Conservation (phyloP, 1,140 invertebrate species). For the Oscheius sp. region DNA sequence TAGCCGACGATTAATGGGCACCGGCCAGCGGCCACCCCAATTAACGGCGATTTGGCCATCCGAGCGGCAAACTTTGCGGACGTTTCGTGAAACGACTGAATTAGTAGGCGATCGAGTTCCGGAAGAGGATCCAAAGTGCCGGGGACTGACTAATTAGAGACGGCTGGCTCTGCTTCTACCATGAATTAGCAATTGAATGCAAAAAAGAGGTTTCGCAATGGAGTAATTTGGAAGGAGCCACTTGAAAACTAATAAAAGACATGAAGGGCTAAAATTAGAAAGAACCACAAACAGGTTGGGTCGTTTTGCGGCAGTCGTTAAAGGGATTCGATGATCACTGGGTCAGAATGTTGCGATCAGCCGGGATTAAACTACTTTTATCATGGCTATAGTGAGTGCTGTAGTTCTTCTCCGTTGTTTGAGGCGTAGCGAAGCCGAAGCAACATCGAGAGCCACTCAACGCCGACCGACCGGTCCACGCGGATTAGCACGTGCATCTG, state of each 20-base stretch:
- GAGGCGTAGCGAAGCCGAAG: not conserved
- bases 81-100: not conserved
- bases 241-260: not conserved
- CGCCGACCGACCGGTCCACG: not conserved
- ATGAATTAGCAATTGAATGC: no score
- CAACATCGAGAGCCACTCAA: constrained; percentile 11
- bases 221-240: no score
- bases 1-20: constrained; percentile 4
- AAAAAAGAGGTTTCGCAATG: no score
- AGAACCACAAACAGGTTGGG: not conserved
- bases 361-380: no score
- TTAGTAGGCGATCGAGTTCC: not conserved
- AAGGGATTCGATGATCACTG: no score
- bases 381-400: no score
- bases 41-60: constrained; percentile 6
- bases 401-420: no score
- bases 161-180: no score
- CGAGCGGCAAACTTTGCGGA: not conserved
- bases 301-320: not conserved
- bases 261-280: not conserved
- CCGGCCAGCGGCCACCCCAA: not conserved
- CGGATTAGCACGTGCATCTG: constrained; percentile 4
- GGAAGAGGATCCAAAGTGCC: no score
- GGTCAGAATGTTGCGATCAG: no score
- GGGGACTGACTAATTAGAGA: no score